Evolutionary conservation across 2,113 vertebrate genomes (phyloP).

Genomic region (Cariama cristata): DNA sequence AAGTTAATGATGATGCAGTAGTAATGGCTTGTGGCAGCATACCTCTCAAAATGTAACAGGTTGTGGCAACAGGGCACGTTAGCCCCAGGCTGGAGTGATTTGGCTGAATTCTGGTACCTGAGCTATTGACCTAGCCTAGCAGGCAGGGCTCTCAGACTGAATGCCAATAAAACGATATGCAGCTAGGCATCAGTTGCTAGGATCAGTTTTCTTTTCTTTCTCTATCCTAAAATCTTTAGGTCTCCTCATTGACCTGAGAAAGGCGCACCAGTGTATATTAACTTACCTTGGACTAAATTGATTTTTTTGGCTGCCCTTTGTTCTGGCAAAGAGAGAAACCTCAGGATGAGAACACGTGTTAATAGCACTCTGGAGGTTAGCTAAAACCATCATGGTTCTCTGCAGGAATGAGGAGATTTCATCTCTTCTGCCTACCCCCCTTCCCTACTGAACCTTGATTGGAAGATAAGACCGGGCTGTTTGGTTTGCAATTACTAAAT

Average conservation of each 20-base stretch:
- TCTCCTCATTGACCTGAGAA: not conserved
- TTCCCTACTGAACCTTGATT: not conserved
- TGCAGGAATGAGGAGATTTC: not conserved
- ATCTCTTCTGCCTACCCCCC: not conserved
- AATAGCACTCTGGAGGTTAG: not conserved
- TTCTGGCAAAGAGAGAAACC: not conserved
- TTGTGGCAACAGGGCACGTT: not conserved
- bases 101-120: not conserved
- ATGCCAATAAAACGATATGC: not conserved
- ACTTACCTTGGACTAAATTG: not conserved
- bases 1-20: not conserved
- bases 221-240: not conserved
- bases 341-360: not conserved
- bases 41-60: not conserved
- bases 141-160: not conserved
- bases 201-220: not conserved
- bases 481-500: conserved; percentile 51
- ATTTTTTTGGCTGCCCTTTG: conserved; percentile 55
- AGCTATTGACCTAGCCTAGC: not conserved
- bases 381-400: conserved; percentile 29
- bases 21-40: not conserved
- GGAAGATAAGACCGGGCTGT: conserved; percentile 27
- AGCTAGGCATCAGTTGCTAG: not conserved
- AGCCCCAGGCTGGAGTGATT: not conserved
- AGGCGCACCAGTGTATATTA: not conserved